Percentiles rank a stretch among this genome's conserved stretches.
Conservation (phyloP, 2,888 invertebrate genomes). For the Acholoe squamosa region DNA sequence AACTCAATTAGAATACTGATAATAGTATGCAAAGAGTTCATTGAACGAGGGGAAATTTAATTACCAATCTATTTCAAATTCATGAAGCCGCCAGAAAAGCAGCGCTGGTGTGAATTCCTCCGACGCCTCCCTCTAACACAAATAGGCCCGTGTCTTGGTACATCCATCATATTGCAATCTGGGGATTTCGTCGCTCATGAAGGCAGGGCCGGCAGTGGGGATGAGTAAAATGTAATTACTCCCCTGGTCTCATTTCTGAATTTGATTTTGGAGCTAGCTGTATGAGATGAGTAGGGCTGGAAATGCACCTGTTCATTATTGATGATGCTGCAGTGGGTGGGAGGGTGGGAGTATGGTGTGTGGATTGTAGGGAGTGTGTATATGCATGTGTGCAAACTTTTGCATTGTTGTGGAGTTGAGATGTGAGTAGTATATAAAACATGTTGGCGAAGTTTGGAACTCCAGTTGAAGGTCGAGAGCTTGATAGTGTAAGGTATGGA, state of each 20-base stretch:
- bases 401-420: too few species aligned
- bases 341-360: not conserved
- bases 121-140: conserved; percentile 39
- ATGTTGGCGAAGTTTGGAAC: too few species aligned
- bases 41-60: conserved; percentile 52
- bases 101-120: conserved; percentile 37
- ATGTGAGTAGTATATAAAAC: too few species aligned
- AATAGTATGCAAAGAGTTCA: conserved; percentile 53
- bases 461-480: too few species aligned
- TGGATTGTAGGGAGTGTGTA: not conserved
- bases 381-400: too few species aligned
- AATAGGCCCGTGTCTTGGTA: not conserved
- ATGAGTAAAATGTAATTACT: conserved; percentile 56
- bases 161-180: conserved; percentile 59
- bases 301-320: conserved; percentile 43
- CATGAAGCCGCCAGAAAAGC: conserved; percentile 53
- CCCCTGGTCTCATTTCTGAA: conserved; percentile 49
- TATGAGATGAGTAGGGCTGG: conserved; percentile 42
- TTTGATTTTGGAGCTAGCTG: conserved; percentile 33
- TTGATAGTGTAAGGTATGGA: too few species aligned
- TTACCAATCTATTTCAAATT: conserved; percentile 60
- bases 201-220: not conserved
- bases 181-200: conserved; percentile 5
- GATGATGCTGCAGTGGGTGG: not conserved
- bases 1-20: conserved; percentile 52